Conservation (phyloP, 2,888 invertebrate genomes). For the Gryllus longicercus region DNA sequence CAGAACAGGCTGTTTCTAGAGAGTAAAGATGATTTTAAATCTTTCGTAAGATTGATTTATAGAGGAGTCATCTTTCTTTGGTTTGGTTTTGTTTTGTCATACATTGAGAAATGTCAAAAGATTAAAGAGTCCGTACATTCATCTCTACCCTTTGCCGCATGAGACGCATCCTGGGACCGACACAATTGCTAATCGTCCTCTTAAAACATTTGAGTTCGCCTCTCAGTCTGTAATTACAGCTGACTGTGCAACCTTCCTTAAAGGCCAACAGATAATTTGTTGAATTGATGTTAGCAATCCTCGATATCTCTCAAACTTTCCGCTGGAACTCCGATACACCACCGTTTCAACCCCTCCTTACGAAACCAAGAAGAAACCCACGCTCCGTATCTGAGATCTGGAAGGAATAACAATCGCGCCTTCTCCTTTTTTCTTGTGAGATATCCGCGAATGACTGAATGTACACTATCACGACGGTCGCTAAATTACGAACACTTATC, state of each 20-base stretch:
- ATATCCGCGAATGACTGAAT: background rate
- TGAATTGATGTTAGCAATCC: background rate
- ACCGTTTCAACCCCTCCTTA: background rate
- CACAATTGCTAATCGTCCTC: background rate
- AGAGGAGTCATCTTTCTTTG: too few species aligned
- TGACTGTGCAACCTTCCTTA: background rate
- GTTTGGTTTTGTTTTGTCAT: too few species aligned
- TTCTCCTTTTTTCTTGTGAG: background rate
- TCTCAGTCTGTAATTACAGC: background rate
- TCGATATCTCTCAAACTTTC: background rate
- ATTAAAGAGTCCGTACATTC: too few species aligned
- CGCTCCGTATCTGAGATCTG: background rate
- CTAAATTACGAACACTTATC: background rate
- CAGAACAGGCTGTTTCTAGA: too few species aligned
- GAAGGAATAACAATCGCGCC: background rate
- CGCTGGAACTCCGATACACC: background rate
- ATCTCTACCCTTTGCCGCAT: background rate
- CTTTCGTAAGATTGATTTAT: too few species aligned
- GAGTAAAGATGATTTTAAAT: too few species aligned
- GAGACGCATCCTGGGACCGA: background rate
- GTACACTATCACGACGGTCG: background rate
- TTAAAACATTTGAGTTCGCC: background rate
- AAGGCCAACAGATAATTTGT: background rate
- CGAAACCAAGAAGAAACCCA: background rate
- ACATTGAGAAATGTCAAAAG: too few species aligned